Percentiles rank a stretch among this genome's conserved stretches.
phyloP scores from a whole-genome alignment of 2,113 vertebrate species.

The Gallinago jamesoni region DNA sequence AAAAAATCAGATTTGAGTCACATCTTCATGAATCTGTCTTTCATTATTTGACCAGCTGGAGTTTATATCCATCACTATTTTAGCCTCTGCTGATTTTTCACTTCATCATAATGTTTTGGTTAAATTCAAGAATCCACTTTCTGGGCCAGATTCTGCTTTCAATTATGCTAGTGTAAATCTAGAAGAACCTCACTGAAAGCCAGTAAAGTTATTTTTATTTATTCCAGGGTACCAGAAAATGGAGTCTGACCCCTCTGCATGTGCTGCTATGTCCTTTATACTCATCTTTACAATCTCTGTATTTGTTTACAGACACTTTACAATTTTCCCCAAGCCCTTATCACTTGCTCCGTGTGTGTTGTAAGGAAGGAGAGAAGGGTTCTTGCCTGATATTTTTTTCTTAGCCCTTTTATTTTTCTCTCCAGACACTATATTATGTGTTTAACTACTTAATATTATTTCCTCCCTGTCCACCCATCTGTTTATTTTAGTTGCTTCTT shows the following conservation, averaged over 20 bases:
- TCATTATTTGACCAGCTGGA: slow-evolving; percentile 69
- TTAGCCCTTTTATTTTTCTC: slow-evolving; percentile 57
- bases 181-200: slow-evolving; percentile 45
- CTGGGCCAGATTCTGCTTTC: slow-evolving; percentile 64
- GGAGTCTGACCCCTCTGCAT: not conserved
- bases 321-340: slow-evolving; percentile 12
- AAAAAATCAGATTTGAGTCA: slow-evolving; percentile 42
- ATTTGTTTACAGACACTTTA: slow-evolving; percentile 48
- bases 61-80: slow-evolving; percentile 65
- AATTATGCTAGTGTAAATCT: slow-evolving; percentile 57
- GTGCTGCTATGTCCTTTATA: not conserved
- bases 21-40: slow-evolving; percentile 58
- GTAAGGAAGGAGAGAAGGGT: slow-evolving; percentile 13
- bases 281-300: slow-evolving; percentile 24
- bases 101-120: slow-evolving; percentile 68
- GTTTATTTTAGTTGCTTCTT: slow-evolving; percentile 73
- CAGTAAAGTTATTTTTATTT: slow-evolving; percentile 53
- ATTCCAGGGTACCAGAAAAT: slow-evolving; percentile 38
- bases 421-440: slow-evolving; percentile 61
- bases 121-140: slow-evolving; percentile 64
- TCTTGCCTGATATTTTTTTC: slow-evolving; percentile 24
- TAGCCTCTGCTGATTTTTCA: slow-evolving; percentile 64
- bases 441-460: slow-evolving; percentile 70
- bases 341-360: not conserved
- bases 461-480: slow-evolving; percentile 67